A percentile compares a stretch with the other conserved stretches of the same genome.
Evolutionary conservation across 1,140 invertebrate genomes (phyloP).

Genomic region (Calycopis cecrops): DNA sequence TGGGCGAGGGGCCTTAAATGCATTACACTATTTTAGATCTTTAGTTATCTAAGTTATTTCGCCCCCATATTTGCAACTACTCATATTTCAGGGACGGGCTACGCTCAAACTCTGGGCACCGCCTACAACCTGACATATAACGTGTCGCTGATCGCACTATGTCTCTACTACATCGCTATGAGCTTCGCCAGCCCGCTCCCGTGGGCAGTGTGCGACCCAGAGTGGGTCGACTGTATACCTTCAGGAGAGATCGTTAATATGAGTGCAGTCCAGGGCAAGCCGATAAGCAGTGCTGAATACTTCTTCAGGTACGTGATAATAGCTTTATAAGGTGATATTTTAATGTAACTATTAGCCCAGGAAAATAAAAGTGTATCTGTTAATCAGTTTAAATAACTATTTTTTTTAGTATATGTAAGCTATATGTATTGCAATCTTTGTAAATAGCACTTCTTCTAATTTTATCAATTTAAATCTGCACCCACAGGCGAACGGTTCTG

Average conservation of each 20-base stretch:
- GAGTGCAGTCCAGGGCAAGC: constrained; percentile 30
- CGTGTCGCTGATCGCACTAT: constrained; percentile 82
- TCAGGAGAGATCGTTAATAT: constrained; percentile 42
- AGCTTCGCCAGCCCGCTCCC: constrained; percentile 79
- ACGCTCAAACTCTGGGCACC: constrained; percentile 83
- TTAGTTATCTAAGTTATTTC: no score
- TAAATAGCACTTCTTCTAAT: no score
- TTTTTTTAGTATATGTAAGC: no score
- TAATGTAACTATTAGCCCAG: no score
- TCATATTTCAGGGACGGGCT: constrained; percentile 80
- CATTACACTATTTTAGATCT: no score
- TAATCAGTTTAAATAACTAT: no score
- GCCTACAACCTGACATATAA: constrained; percentile 83
- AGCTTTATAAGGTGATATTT: neutral
- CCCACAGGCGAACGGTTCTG: constrained; percentile 80
- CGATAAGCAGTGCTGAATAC: constrained; percentile 59
- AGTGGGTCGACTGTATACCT: constrained; percentile 75
- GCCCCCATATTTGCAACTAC: no score
- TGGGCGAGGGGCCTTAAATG: no score
- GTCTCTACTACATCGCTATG: constrained; percentile 80
- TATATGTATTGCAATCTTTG: no score
- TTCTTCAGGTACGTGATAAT: constrained; percentile 53
- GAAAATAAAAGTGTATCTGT: no score
- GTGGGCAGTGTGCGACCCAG: constrained; percentile 79
- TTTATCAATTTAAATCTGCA: constrained; percentile 8